phyloP scores from a whole-genome alignment of 1,140 invertebrate genomes.

The Tetragnatha versicolor region DNA sequence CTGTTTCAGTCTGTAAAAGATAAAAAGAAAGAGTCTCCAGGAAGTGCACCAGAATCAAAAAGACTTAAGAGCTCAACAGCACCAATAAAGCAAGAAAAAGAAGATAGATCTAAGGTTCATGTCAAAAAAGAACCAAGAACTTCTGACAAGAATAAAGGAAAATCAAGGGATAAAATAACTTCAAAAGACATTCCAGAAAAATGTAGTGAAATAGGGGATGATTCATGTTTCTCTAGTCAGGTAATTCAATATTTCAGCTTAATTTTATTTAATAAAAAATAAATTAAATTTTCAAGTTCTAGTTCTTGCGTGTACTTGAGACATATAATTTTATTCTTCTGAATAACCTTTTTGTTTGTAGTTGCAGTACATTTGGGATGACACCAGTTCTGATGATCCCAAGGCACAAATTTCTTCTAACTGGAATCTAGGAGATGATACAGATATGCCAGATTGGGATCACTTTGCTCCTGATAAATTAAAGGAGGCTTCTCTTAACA shows the following conservation, averaged over 20 bases:
- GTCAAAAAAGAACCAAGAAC: not conserved
- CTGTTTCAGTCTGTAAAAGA: slow-evolving; percentile 38
- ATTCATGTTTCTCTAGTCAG: slow-evolving; percentile 40
- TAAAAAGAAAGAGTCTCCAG: slow-evolving; percentile 16
- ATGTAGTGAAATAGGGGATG: not conserved
- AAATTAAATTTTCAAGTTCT: not conserved
- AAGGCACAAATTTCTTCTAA: slow-evolving; percentile 4
- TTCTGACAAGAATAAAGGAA: slow-evolving; percentile 27
- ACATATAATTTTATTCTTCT: not conserved
- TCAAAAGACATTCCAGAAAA: not conserved
- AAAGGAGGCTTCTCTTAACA: slow-evolving; percentile 34
- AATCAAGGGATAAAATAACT: slow-evolving; percentile 26
- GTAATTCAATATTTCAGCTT: not conserved
- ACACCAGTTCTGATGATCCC: slow-evolving; percentile 15
- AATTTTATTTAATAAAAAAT: not conserved
- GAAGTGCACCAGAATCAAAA: slow-evolving; percentile 17
- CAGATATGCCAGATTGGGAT: slow-evolving; percentile 26
- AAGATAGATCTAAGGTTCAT: slow-evolving; percentile 19
- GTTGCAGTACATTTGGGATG: slow-evolving; percentile 9
- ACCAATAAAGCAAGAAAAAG: slow-evolving; percentile 45
- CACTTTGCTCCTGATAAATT: slow-evolving; percentile 28
- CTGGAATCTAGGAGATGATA: not conserved
- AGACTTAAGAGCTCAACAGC: slow-evolving; percentile 12
- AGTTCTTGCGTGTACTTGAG: not conserved
- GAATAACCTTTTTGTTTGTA: not conserved